phyloP scores from a whole-genome alignment of 1,140 invertebrate genomes.

The Eufriesea mexicana region DNA sequence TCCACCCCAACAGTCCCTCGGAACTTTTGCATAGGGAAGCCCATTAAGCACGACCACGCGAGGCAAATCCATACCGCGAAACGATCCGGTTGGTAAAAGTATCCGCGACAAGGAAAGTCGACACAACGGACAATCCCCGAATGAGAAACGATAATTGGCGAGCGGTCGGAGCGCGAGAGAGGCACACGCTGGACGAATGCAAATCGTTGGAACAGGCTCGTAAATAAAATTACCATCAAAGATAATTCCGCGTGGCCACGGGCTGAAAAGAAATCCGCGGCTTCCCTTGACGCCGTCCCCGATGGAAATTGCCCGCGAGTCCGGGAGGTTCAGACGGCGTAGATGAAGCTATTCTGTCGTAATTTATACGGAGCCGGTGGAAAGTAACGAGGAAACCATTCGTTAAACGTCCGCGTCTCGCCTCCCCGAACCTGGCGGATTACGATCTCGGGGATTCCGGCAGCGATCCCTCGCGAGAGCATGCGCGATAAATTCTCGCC shows the following conservation, averaged over 20 bases:
- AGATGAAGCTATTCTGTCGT: conserved; percentile 58
- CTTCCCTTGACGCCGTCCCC: conserved; percentile 17
- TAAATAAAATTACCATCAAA: conserved; percentile 50
- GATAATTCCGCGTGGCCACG: conserved; percentile 14
- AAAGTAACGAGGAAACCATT: conserved; percentile 65
- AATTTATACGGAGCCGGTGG: conserved; percentile 55
- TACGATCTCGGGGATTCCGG: conserved; percentile 63
- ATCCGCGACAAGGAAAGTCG: conserved; percentile 27
- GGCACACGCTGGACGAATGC: background rate
- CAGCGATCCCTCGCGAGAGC: conserved; percentile 34
- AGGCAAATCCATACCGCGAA: background rate
- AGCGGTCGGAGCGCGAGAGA: background rate
- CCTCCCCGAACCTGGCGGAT: conserved; percentile 43
- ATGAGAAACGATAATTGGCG: conserved; percentile 43
- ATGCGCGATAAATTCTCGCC: conserved; percentile 59
- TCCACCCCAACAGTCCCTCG: background rate
- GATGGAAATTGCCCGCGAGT: conserved; percentile 37
- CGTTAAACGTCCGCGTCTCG: conserved; percentile 49
- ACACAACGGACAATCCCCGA: background rate
- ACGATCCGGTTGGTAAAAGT: conserved; percentile 1
- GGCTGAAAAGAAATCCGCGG: conserved; percentile 4
- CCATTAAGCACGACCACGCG: background rate
- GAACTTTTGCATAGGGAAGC: background rate
- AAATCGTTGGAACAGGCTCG: conserved; percentile 4
- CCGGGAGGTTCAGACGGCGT: conserved; percentile 22